Evolutionary conservation across 2,797 vertebrate genomes (phyloP).

Genomic region (Micrastur ruficollis): DNA sequence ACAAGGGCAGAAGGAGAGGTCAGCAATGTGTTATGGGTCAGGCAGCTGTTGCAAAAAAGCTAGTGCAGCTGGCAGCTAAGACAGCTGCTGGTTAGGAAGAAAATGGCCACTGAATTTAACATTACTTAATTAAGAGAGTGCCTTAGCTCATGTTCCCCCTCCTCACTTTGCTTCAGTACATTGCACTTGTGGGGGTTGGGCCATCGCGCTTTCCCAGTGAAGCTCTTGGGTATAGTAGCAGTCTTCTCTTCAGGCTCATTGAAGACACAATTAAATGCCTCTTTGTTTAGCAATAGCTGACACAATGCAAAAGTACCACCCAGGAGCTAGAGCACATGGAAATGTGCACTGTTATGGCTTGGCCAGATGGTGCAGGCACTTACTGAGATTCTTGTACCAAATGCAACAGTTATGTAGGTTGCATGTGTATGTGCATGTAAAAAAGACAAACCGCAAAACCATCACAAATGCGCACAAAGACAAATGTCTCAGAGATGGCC

Average conservation of each 20-base stretch:
- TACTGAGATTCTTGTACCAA: neutral
- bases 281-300: conserved; percentile 3
- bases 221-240: neutral
- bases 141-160: neutral
- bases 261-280: conserved; percentile 25
- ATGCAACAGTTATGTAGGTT: neutral
- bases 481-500: neutral
- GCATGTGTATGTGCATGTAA: neutral
- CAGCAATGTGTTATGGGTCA: neutral
- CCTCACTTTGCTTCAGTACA: neutral
- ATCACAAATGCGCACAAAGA: neutral
- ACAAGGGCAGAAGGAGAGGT: neutral
- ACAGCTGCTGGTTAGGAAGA: conserved; percentile 11
- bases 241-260: neutral
- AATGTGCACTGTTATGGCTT: neutral
- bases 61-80: neutral
- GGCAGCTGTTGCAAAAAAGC: neutral
- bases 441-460: neutral
- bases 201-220: neutral
- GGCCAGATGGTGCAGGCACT: neutral
- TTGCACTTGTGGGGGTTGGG: neutral
- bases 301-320: conserved; percentile 39
- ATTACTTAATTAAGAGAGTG: conserved; percentile 9
- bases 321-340: conserved; percentile 2
- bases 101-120: conserved; percentile 10